Base-by-base conservation (phyloP, 2,797 vertebrate genomes). In the Enteromius radiatus region DNA sequence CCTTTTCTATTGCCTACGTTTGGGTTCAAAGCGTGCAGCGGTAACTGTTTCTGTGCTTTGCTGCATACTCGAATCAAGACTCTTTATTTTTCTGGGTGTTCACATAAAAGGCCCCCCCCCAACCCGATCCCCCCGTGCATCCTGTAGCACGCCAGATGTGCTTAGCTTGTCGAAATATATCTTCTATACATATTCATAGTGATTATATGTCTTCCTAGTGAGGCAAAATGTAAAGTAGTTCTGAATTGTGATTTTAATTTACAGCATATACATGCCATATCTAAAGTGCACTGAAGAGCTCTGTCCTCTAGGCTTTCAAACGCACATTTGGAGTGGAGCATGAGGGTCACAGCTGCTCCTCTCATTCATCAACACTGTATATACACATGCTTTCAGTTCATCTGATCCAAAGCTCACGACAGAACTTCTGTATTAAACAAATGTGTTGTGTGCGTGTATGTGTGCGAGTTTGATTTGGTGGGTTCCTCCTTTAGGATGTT, bases 211-310 rank as follows among this genome's bases (percentile, higher is more conserved):
- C 78, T 80, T 86, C 80, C 80, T 80, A 73, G 81, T 80, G 59
- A 38, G 82, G 21, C 69, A 80, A 31, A 81, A 76, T 81, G 38
- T 83, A 82, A 78, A 81, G 43, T 82, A 78, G 67, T 67, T 80
- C 31, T 70, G 38, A 80, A 80, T 75, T 81, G 33, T 83, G 78
- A 77, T 47, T 47, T 68, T 84, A 82, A 84, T 86, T 85, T 75
- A 54, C 80, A 81, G 84, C 82, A 81, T 85, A 79, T 86, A 85
- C 78, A 81, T 85, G 85, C 85, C 86, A 88, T 89, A 82, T 88
- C 88, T 85, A 83, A 92, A 88, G 88, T 90, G 94, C 90, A 93
- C 92, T 92, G 91, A 92, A 76, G 87, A 63, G 84, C 86, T 87
- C 84, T 56, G 33, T 73, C 71, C 69, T 86, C 84, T 38, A 36